Evolutionary conservation across 2,888 invertebrate species (phyloP), one percentile per base, ranked within the genome.

Genomic region (Microlaimidae sp.): DNA sequence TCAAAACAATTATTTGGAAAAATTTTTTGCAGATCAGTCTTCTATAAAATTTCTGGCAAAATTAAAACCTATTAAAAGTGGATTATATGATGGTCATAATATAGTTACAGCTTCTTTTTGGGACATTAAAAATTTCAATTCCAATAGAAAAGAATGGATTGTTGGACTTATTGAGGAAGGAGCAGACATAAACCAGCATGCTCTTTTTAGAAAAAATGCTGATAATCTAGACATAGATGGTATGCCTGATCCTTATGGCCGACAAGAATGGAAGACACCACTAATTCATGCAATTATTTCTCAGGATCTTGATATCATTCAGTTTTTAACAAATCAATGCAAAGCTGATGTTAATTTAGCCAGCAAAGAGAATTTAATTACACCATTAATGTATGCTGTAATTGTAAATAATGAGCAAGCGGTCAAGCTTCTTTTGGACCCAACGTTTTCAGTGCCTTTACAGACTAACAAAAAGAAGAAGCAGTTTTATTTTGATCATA

Each of bases 311-410:
- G 62, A 65, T 27, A 58, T 71, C 29, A 66, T 64, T 2, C 64
- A 65, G 57, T 65, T 64, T 53, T 60, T 74, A 43, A 62, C 74
- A 27, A 58, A 64, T 54, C 59, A 64, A 50, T 67, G 69, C 26
- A 10, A 42, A 10, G 50, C 23, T 7, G 43, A 51, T 42, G 24
- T 43, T 23, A 54, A 54, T 25, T n/a, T n/a, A n/a, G n/a, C n/a
- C n/a, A n/a, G n/a, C n/a, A n/a, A 13, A 27, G 25, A 13, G 4
- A 26, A 4, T 24, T 19, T 2, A 3, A 67, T 68, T 7, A 71
- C 71, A 17, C 71, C 73, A 13, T 58, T 74, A 32, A 73, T 73
- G 71, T 69, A 72, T 62, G 72, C 73, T 45, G 70, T 71, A 13
- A 63, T 63, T 60, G 60, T 66, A 70, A 73, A 73, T 64, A 69